Percentiles rank a stretch among this genome's conserved stretches.
These are phyloP conservation scores for Dendrolimus pini DNA, from an alignment of 2,888 invertebrate species.

Conservation along the genomic window DNA sequence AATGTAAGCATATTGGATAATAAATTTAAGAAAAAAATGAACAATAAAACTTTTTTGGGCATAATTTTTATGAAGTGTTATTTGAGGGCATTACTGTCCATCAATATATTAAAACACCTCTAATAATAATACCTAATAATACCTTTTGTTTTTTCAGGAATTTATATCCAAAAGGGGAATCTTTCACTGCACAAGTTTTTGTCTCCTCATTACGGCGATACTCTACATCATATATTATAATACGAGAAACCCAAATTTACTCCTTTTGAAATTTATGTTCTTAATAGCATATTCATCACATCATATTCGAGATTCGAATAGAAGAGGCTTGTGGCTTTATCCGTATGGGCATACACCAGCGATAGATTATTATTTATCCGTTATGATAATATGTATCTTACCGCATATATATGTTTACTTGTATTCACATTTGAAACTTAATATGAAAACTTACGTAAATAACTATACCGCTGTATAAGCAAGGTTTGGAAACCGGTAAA, in stretches of 20 bases:
- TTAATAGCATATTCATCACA: constrained; percentile 49
- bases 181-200: constrained; percentile 56
- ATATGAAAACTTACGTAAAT: constrained; percentile 6
- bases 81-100: neutral
- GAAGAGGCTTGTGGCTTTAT: constrained; percentile 56
- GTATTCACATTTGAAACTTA: constrained; percentile 29
- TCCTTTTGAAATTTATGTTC: constrained; percentile 42
- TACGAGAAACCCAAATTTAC: constrained; percentile 37
- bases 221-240: constrained; percentile 36
- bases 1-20: neutral
- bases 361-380: constrained; percentile 38
- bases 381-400: constrained; percentile 29
- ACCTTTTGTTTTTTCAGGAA: neutral
- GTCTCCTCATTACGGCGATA: constrained; percentile 28
- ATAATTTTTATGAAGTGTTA: neutral
- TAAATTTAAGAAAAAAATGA: too few species aligned
- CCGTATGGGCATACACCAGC: constrained; percentile 49
- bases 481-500: neutral
- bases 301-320: constrained; percentile 51
- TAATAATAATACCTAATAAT: neutral
- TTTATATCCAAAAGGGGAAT: constrained; percentile 30
- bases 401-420: constrained; percentile 38
- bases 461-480: neutral
- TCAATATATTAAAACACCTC: neutral
- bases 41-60: neutral